These are phyloP conservation scores for Choristoneura rosaceana DNA, from an alignment of 2,888 invertebrate genomes.

Conservation along the genomic window DNA sequence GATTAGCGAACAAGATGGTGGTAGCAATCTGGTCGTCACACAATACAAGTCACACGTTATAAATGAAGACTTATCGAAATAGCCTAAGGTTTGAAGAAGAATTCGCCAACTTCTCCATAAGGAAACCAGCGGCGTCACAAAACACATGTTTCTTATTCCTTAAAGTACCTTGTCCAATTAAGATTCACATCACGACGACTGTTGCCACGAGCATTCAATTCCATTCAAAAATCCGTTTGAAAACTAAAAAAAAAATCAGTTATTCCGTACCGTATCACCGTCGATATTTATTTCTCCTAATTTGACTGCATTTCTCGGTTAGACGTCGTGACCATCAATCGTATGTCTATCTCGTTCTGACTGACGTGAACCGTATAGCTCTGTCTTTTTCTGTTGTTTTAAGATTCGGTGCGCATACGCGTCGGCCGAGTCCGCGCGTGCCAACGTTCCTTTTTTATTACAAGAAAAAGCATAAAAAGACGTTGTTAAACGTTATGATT, in stretches of 20 bases:
- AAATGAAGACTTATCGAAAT: not conserved
- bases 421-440: slow-evolving; percentile 73
- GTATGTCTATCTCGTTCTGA: slow-evolving; percentile 58
- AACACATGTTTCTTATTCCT: not conserved
- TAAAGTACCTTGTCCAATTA: slow-evolving; percentile 1
- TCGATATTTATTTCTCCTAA: slow-evolving; percentile 79
- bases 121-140: not conserved
- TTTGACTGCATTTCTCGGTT: slow-evolving; percentile 80
- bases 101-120: not conserved
- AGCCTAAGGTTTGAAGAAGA: not conserved
- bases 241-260: slow-evolving; percentile 49
- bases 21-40: too few species aligned
- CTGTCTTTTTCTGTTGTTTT: slow-evolving; percentile 62
- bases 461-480: slow-evolving; percentile 77
- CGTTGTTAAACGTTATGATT: slow-evolving; percentile 64
- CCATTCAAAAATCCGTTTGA: slow-evolving; percentile 50
- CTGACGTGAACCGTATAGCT: slow-evolving; percentile 42
- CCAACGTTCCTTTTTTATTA: slow-evolving; percentile 65
- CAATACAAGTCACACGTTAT: too few species aligned
- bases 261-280: slow-evolving; percentile 60
- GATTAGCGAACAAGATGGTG: too few species aligned
- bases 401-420: slow-evolving; percentile 72
- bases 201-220: slow-evolving; percentile 25
- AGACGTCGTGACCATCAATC: slow-evolving; percentile 72
- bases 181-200: slow-evolving; percentile 20